Base-by-base conservation (phyloP, 2,113 vertebrate genomes). In the Vulpes ferrilata region DNA sequence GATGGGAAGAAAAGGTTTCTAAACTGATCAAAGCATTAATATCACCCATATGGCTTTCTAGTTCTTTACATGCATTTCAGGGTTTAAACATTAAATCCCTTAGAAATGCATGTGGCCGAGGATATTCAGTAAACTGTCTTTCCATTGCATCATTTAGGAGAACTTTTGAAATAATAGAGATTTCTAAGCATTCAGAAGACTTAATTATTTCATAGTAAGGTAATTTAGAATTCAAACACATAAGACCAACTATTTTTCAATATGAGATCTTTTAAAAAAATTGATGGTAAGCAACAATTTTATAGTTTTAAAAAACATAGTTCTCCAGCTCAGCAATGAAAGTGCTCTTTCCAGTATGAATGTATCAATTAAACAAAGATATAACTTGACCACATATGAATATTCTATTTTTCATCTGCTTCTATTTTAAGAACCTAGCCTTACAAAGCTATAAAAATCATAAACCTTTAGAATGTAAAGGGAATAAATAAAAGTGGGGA, bases 11-110 rank as follows among this genome's bases (percentile, higher is more conserved):
- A 88, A 59, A 43, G 19, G 4, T 1, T 32, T 91, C 35, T 30
- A 84, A 87, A 67, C 55, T 57, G 25, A 82, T 96, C 80, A 64
- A 96, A 87, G 27, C 2, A 83, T 82, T 69, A 90, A 88, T 91
- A 73, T 48, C 51, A 88, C 11, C 62, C 43, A 69, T 74, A 67
- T 89, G 79, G 71, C 4, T 57, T 81, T 59, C n/a, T 80, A 38
- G 30, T 16, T 11, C 30, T 82, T 90, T 53, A 59, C 4, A 25
- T 20, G 32, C 3, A 90, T 64, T 93, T 96, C 67, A 93, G 53
- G 69, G 30, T 4, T 11, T 60, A 12, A 67, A 90, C 6, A 43
- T 76, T 27, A 74, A 16, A 38, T 62, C 32, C 43, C 32, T 32
- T 5, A 30, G 53, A 96, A 76, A 51, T 73, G 1, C 19, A 81